phyloP scores from a whole-genome alignment of 2,888 invertebrate genomes.

The Spicauda simplicius region DNA sequence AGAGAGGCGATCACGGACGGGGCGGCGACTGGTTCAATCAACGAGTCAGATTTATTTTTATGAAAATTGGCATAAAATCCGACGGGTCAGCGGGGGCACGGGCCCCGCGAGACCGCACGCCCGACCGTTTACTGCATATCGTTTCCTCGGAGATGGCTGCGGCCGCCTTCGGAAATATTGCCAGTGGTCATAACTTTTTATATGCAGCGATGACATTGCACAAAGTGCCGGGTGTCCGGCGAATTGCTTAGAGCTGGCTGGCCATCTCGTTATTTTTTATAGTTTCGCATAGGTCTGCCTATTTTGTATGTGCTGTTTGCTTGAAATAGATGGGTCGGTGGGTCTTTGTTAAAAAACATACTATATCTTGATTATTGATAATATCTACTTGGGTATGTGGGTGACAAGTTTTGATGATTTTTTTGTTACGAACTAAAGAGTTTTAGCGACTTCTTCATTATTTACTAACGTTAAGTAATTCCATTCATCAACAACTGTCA shows the following conservation, averaged over 20 bases:
- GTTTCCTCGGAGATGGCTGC: constrained; percentile 69
- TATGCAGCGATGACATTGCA: constrained; percentile 84
- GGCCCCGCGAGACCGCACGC: constrained; percentile 82
- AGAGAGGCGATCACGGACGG: constrained; percentile 79
- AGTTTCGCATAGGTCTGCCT: neutral
- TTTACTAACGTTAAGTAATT: no score
- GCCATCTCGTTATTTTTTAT: constrained; percentile 25
- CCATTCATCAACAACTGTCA: no score
- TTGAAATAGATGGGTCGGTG: neutral
- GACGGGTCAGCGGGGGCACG: constrained; percentile 75
- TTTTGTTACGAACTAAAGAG: no score
- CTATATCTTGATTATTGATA: neutral
- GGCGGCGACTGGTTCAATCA: constrained; percentile 83
- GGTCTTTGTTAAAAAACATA: neutral
- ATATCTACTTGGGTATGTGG: no score
- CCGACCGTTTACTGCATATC: constrained; percentile 84
- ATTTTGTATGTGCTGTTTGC: constrained; percentile 21
- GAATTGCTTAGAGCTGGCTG: constrained; percentile 56
- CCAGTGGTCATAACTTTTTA: constrained; percentile 84
- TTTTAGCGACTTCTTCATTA: no score
- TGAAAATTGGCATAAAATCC: constrained; percentile 85
- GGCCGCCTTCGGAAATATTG: constrained; percentile 75
- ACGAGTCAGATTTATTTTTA: constrained; percentile 84
- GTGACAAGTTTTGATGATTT: no score
- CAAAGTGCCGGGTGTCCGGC: constrained; percentile 68